These are phyloP conservation scores for Pangasius sanitwongsei DNA, from an alignment of 2,797 vertebrate species.

Conservation along the genomic window DNA sequence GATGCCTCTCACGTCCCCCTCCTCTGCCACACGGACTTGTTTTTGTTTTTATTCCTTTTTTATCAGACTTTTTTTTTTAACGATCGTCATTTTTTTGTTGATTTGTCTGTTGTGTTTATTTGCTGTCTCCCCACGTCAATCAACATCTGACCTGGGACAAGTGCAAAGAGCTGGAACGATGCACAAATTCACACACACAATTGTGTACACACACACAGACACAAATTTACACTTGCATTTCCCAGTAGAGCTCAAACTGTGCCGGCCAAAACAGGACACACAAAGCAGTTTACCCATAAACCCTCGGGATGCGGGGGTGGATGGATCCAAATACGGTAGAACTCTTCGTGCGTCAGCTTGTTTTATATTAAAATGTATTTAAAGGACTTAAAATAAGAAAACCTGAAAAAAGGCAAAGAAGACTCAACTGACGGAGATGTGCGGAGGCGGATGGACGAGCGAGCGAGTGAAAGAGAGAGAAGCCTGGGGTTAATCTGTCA, in stretches of 20 bases:
- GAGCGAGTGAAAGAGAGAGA: slow-evolving; percentile 74
- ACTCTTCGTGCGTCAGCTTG: slow-evolving; percentile 71
- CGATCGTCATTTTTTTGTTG: slow-evolving; percentile 8
- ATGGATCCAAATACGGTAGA: slow-evolving; percentile 37
- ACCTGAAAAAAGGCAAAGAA: slow-evolving; percentile 56
- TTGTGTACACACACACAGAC: background rate
- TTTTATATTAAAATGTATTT: slow-evolving; percentile 85
- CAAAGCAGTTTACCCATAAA: slow-evolving; percentile 21
- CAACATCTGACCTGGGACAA: slow-evolving; percentile 43
- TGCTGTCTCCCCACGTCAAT: slow-evolving; percentile 56
- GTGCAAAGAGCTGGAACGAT: slow-evolving; percentile 26
- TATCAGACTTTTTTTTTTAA: background rate
- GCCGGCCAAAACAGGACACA: slow-evolving; percentile 40
- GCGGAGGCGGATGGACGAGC: slow-evolving; percentile 36
- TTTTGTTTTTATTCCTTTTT: slow-evolving; percentile 39
- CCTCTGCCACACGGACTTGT: slow-evolving; percentile 63
- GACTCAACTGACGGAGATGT: slow-evolving; percentile 4
- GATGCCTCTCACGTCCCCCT: slow-evolving; percentile 62
- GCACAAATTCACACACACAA: slow-evolving; percentile 44
- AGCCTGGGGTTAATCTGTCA: slow-evolving; percentile 77
- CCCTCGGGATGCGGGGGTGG: slow-evolving; percentile 28
- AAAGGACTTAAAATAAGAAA: slow-evolving; percentile 71
- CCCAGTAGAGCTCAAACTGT: slow-evolving; percentile 50
- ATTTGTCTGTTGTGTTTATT: slow-evolving; percentile 51
- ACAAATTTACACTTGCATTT: slow-evolving; percentile 8